Evolutionary conservation across 2,888 invertebrate species (phyloP), one percentile per base, ranked within the genome.

Genomic region (Mylabris sibirica): DNA sequence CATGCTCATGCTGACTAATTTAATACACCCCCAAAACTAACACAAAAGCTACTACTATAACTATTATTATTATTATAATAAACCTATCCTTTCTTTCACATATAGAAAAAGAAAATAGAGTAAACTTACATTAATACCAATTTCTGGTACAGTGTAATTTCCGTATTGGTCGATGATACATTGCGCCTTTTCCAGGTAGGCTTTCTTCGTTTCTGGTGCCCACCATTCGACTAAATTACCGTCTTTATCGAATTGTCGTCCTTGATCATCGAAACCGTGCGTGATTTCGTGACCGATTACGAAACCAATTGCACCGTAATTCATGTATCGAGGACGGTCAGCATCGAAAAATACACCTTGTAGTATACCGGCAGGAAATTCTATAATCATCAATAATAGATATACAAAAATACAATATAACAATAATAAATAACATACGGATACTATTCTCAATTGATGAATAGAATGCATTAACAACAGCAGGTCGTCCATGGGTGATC

Each of bases 191-290:
- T 93, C 89, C 65, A 95, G 87, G 83, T 96, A 98, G 22, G 91
- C 91, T 74, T 90, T 89, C 79, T 95, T 94, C 0, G 97, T 97
- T 72, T 88, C 87, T 63, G 92, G 88, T 74, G 92, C 91, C 97
- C 97, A 98, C 98, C 98, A 98, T 80, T 97, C 95, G 0, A 93
- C 90, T 72, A 97, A 86, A 84, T 97, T 97, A 14, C 98, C 98
- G 72, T 94, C 89, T 74, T 94, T 92, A 84, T 98, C 96, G 81
- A 96, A 98, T 86, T 96, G 95, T 62, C 97, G 90, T 64, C 98
- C 96, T 88, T 93, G 92, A 81, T 94, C 93, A 81, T 95, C 95
- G 79, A 95, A 96, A 11, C 95, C 95, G 81, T 96, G 96, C 0
- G 95, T 96, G 64, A 97, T 95, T 87, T 96, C 96, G 81, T 96